phyloP scores from a whole-genome alignment of 1,140 invertebrate species.

The Procambarus clarkii region DNA sequence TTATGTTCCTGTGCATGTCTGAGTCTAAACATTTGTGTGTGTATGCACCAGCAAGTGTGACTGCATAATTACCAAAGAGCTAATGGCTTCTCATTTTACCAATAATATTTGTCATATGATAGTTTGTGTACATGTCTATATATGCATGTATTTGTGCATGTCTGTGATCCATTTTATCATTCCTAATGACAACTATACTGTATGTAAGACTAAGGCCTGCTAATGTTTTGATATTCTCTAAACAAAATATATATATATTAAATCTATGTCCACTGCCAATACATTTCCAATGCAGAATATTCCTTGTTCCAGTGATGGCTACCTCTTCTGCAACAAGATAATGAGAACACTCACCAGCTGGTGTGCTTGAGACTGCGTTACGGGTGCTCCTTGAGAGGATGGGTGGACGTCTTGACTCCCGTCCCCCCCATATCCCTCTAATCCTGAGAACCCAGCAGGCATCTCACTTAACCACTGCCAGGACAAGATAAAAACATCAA shows the following conservation, averaged over 20 bases:
- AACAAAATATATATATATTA: no score
- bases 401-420: constrained; percentile 44
- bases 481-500: neutral
- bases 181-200: no score
- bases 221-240: no score
- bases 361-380: constrained; percentile 47
- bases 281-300: neutral
- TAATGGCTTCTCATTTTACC: no score
- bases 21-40: no score
- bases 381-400: constrained; percentile 35
- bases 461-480: constrained; percentile 51
- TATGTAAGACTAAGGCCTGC: no score
- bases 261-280: neutral
- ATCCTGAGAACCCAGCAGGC: constrained; percentile 48
- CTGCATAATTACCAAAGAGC: no score
- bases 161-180: no score
- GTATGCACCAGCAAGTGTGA: no score
- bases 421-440: constrained; percentile 50
- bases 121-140: neutral
- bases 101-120: neutral
- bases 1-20: no score
- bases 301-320: constrained; percentile 33
- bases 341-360: constrained; percentile 57
- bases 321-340: neutral
- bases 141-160: neutral